Base-by-base conservation (phyloP, 2,113 vertebrate species). In the Rhadina sibilatrix region DNA sequence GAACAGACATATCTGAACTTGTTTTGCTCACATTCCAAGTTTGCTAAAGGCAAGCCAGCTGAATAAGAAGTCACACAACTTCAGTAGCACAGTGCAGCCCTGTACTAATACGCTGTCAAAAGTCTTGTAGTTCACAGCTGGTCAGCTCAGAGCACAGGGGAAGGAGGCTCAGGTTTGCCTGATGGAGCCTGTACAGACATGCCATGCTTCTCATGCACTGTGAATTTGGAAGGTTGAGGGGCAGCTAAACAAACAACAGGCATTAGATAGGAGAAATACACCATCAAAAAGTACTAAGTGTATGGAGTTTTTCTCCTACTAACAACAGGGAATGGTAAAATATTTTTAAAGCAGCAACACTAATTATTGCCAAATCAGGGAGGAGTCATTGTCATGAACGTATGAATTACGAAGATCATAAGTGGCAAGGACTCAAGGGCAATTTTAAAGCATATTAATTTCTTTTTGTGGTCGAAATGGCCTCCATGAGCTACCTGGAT, bases 61-160 rank as follows among this genome's bases (percentile, higher is more conserved):
- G 88, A 80, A 53, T 0, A 3, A 63, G 59, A 74, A 96, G 54
- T 76, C 50, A 4, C 14, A 77, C 63, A 70, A 19, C 52, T 90
- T 92, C 42, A 47, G 68, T n/a, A 86, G 75, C 3, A 1, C 54
- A n/a, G 47, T 42, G 27, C 76, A 90, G 76, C 63, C 37, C 71
- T 72, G 60, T 42, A 81, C 75, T 83, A 77, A 77, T 38, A 80
- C 88, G 35, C 94, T 94, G 92, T 92, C 94, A 92, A 3, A 92
- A 83, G 24, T 59, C 59, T 71, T 91, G 70, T 35, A 21, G 49
- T 85, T 96, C 82, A 85, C 85, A 90, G 88, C 85, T 90, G 85
- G 59, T 79, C 90, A 85, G 12, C 85, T 93, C 28, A 23, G 74
- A 89, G 52, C n/a, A 60, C 37, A 56, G 57, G 42, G 57, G 40